Evolutionary conservation across 2,888 invertebrate species (phyloP).

Genomic region (Perizoma affinitatum): DNA sequence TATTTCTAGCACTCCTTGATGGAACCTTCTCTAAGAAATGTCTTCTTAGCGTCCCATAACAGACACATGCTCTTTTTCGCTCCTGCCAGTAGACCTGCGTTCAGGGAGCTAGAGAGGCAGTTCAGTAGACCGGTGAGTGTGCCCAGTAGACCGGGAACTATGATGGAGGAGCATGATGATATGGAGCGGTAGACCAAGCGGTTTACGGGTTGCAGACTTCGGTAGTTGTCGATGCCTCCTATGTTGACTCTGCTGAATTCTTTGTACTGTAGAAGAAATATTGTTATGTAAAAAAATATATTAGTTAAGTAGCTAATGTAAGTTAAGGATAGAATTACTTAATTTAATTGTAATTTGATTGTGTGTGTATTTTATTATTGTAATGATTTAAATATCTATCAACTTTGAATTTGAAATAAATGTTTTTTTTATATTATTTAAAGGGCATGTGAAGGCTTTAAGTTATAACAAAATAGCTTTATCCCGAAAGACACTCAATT

Average conservation of each 20-base stretch:
- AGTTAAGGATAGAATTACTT: no score
- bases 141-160: slow-evolving; percentile 51
- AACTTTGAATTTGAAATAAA: no score
- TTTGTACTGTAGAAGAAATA: slow-evolving; percentile 58
- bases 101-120: slow-evolving; percentile 53
- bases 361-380: no score
- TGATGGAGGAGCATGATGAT: slow-evolving; percentile 55
- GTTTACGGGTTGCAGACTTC: slow-evolving; percentile 67
- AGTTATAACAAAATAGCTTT: no score
- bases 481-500: no score
- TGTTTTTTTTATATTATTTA: no score
- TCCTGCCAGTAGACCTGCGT: slow-evolving; percentile 42
- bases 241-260: slow-evolving; percentile 63
- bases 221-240: slow-evolving; percentile 72
- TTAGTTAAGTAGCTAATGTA: no score
- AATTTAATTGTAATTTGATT: no score
- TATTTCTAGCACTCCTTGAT: slow-evolving; percentile 14
- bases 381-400: no score
- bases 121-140: slow-evolving; percentile 51
- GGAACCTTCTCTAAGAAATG: slow-evolving; percentile 47
- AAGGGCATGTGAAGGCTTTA: no score
- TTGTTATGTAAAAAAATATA: not conserved
- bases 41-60: slow-evolving; percentile 58
- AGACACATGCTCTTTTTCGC: slow-evolving; percentile 53
- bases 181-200: slow-evolving; percentile 69